A percentile compares a stretch with the other conserved stretches of the same genome.
Evolutionary conservation across 2,888 invertebrate genomes (phyloP).

Genomic region (Lottia gigantea): DNA sequence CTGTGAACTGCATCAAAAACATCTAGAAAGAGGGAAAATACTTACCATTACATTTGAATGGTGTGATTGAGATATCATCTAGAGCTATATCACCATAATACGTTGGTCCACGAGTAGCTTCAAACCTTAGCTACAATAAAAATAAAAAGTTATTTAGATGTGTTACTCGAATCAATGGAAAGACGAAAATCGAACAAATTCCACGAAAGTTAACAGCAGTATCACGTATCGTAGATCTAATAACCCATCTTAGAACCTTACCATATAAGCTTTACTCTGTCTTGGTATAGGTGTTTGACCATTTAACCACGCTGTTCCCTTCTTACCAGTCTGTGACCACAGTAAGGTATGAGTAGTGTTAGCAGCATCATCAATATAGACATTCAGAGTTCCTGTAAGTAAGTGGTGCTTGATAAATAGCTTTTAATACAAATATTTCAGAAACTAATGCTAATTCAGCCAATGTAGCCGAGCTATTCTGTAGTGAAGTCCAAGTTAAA

Average conservation of each 20-base stretch:
- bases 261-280: conserved; percentile 33
- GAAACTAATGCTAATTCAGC: too few relatives aligned
- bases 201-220: too few relatives aligned
- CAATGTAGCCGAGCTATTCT: too few relatives aligned
- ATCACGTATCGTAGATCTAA: too few relatives aligned
- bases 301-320: conserved; percentile 55
- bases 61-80: conserved; percentile 49
- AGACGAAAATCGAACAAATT: too few relatives aligned
- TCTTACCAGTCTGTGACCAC: conserved; percentile 42
- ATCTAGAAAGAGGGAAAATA: not conserved
- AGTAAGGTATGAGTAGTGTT: conserved; percentile 24
- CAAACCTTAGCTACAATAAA: conserved; percentile 33
- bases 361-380: conserved; percentile 41
- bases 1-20: too few relatives aligned
- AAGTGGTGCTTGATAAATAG: too few relatives aligned
- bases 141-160: not conserved
- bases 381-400: conserved; percentile 45
- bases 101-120: conserved; percentile 38
- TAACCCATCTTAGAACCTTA: conserved; percentile 19
- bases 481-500: too few relatives aligned
- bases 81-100: conserved; percentile 50
- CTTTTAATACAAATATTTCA: too few relatives aligned
- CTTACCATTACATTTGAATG: conserved; percentile 45
- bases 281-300: conserved; percentile 46
- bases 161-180: too few relatives aligned